Base-by-base conservation (phyloP, 1,140 invertebrate genomes). In the Hormaphis cornu region DNA sequence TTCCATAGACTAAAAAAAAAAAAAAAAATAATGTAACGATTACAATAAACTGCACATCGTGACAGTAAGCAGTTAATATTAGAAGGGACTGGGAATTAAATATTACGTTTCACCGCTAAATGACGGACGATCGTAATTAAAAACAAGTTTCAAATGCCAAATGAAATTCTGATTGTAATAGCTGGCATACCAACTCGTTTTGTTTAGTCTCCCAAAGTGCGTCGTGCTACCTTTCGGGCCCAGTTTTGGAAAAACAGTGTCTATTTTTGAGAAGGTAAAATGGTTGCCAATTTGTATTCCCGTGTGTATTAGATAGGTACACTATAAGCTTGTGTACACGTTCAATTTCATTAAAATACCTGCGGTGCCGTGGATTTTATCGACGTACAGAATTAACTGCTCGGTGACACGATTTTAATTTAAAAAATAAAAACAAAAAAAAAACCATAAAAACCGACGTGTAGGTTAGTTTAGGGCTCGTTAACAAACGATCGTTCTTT, bases 271-370 rank as follows among this genome's bases (percentile, higher is more conserved):
- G 6, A 7, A 3, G 0, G 14, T 58, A 40, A 58, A 58, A 40
- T 33, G 54, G 30, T 40, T 18, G 12, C 20, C 54, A 58, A 58
- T 58, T 58, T 40, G 54, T 58, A 53, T 53, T 53, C 26, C 50
- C 18, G 26, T 30, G n/a, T n/a, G n/a, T n/a, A n/a, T n/a, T n/a
- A n/a, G n/a, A n/a, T n/a, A 53, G 48, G 48, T 50, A 33, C 18
- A 40, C n/a, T n/a, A n/a, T n/a, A n/a, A n/a, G n/a, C n/a, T n/a
- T n/a, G n/a, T n/a, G n/a, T n/a, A n/a, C n/a, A n/a, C n/a, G n/a
- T 58, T 61, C 44, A 61, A 61, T 61, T 61, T 44, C 58, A 24
- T 61, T 44, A 61, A 42, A 61, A 42, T 42, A 18, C 24, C 40
- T 24, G 16, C 53, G 9, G 30, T 16, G 1, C 7, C 16, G 46